phyloP scores from a whole-genome alignment of 2,888 invertebrate genomes.

The Crepidodera aurea region DNA sequence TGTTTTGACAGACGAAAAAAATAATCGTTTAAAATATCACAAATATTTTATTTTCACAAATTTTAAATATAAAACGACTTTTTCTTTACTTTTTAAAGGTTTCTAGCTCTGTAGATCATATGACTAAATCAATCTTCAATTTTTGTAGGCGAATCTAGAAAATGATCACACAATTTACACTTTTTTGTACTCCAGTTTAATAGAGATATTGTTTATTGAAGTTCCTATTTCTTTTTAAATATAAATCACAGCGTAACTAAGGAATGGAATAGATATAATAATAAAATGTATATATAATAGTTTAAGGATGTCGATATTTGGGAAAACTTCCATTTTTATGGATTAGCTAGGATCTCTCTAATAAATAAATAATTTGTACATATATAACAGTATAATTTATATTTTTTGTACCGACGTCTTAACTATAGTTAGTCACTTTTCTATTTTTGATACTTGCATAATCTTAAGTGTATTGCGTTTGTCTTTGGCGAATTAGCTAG shows the following conservation, averaged over 20 bases:
- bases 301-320: constrained; percentile 34
- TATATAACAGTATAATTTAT: constrained; percentile 37
- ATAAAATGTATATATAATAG: constrained; percentile 32
- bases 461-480: constrained; percentile 31
- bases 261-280: constrained; percentile 21
- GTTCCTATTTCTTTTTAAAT: constrained; percentile 18
- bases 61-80: no score
- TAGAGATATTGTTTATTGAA: constrained; percentile 6
- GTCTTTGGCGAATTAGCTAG: constrained; percentile 21
- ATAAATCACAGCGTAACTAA: constrained; percentile 11
- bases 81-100: no score
- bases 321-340: constrained; percentile 23
- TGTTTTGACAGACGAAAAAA: no score
- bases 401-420: constrained; percentile 33
- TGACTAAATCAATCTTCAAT: no score
- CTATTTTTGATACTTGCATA: constrained; percentile 38
- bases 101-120: no score
- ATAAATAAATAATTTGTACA: constrained; percentile 49
- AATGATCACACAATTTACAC: no score
- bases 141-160: no score
- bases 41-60: no score
- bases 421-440: constrained; percentile 36
- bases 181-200: no score
- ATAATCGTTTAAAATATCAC: no score
- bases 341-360: constrained; percentile 42